Percentiles rank a stretch among this genome's conserved stretches.
phyloP scores from a whole-genome alignment of 2,113 vertebrate genomes.

The Macquaria ambigua region DNA sequence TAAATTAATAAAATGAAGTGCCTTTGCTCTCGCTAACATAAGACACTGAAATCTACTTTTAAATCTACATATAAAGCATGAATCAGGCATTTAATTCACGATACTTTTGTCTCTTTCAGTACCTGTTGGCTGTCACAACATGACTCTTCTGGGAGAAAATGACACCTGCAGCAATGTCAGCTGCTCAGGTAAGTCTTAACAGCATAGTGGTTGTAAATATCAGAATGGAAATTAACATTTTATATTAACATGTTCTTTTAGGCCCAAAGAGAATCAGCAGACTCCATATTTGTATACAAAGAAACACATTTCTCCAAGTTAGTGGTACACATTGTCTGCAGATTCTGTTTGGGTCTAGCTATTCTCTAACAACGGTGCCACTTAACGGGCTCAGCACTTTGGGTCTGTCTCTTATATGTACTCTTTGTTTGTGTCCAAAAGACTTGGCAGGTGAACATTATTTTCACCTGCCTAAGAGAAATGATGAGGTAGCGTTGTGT shows the following conservation, averaged over 20 bases:
- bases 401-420: conserved; percentile 16
- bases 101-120: conserved; percentile 57
- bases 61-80: neutral
- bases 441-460: neutral
- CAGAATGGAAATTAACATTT: conserved; percentile 19
- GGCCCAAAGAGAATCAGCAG: conserved; percentile 29
- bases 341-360: conserved; percentile 41
- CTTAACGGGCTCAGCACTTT: neutral
- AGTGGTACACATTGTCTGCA: neutral
- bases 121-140: neutral
- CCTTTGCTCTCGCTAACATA: neutral
- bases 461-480: neutral
- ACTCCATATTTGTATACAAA: neutral
- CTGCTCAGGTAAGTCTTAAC: conserved; percentile 66
- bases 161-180: conserved; percentile 12
- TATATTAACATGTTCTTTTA: conserved; percentile 17
- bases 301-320: neutral
- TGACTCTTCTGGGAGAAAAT: neutral
- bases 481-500: neutral
- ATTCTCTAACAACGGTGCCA: conserved; percentile 8
- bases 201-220: neutral
- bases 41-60: neutral
- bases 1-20: neutral
- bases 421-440: conserved; percentile 26
- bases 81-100: neutral